Evolutionary conservation across 2,888 invertebrate species (phyloP), one percentile per base, ranked within the genome.

Genomic region (Venusia cambrica): DNA sequence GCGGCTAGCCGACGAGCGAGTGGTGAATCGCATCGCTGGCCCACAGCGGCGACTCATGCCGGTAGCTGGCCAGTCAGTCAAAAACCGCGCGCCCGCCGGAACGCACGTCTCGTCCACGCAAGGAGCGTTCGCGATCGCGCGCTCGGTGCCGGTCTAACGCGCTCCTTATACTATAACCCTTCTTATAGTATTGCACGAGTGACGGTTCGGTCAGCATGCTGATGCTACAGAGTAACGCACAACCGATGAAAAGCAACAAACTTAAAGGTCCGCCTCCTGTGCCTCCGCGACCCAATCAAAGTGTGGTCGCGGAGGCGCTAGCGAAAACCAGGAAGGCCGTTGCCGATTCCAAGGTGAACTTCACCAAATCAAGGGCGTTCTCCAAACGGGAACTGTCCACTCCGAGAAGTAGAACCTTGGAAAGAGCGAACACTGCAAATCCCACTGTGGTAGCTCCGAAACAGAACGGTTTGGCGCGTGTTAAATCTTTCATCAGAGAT

Each of bases 201-300:
- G 84, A 73, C 73, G 65, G 69, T 66, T 66, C 63, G 57, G 61
- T 42, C 68, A 80, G 62, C 61, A 87, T 87, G 87, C 75, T 87
- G 70, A 88, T 89, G 84, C 81, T 89, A 62, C 85, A 88, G 64
- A 89, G 85, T 54, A 90, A 89, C 70, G 77, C 89, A 50, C 90
- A 89, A 54, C 85, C 83, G 47, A 84, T 84, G 83, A 87, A 87
- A 73, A 74, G 67, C 62, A 72, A 53, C 56, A 87, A 85, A 63
- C 60, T 87, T 33, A 84, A 89, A 63, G 91, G 92, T 41, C 92
- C 92, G 48, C 94, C 94, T 52, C 94, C 94, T 57, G 94, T 94
- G 51, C 94, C 94, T 37, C 94, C 94, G 51, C 88, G 94, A 59
- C 94, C 94, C 36, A 92, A 92, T 72, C 90, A 92, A 63, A 91